phyloP scores from a whole-genome alignment of 2,797 vertebrate genomes.

The Lacerta viridis region DNA sequence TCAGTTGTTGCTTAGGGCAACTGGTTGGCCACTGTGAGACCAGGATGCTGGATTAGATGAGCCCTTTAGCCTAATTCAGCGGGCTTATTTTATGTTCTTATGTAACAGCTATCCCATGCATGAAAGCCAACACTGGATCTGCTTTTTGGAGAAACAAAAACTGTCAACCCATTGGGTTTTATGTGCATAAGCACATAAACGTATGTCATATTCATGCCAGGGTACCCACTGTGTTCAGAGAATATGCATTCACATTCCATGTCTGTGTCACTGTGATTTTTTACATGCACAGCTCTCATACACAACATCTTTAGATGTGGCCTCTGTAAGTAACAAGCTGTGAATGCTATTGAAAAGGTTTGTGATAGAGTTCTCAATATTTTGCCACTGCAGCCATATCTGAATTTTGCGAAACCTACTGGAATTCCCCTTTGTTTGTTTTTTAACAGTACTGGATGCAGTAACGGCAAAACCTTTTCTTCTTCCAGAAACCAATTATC shows the following conservation, averaged over 20 bases:
- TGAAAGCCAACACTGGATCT: neutral
- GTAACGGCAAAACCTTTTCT: neutral
- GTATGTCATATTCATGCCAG: neutral
- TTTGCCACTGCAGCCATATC: neutral
- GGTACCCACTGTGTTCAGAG: neutral
- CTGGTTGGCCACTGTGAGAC: no score
- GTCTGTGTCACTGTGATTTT: neutral
- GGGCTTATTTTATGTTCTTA: no score
- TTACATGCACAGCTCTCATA: neutral
- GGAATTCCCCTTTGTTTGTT: conserved; percentile 9
- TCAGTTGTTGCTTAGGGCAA: no score
- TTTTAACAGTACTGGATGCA: neutral
- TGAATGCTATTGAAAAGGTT: neutral
- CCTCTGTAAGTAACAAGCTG: neutral
- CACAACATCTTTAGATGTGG: neutral
- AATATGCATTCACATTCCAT: neutral
- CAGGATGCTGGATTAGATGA: no score
- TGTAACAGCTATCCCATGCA: neutral
- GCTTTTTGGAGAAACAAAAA: neutral
- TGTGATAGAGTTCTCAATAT: neutral
- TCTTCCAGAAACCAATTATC: conserved; percentile 25
- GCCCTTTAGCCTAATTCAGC: neutral
- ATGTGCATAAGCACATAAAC: neutral
- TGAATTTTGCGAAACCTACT: neutral
- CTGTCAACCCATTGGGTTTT: neutral